Percentiles rank a stretch among this genome's conserved stretches.
Evolutionary conservation across 92 coral and sea anemone species (phyloP).

Genomic region (Porites rus): DNA sequence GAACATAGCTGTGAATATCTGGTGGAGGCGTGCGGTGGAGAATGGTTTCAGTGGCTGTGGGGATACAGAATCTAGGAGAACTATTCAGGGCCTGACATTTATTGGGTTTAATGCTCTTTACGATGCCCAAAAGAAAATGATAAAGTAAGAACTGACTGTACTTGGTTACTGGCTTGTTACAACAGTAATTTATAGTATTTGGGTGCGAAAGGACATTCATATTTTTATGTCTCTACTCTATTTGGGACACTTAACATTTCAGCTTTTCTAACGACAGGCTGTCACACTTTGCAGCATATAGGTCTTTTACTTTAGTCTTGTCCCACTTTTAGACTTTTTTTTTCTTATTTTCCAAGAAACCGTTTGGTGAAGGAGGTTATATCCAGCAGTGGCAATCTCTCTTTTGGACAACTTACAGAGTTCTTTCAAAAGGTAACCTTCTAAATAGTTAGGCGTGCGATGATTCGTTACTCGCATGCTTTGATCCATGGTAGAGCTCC

Average conservation of each 20-base stretch:
- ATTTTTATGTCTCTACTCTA: too few relatives aligned
- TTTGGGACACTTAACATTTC: too few relatives aligned
- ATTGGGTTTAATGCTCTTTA: slow-evolving; percentile 75
- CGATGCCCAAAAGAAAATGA: slow-evolving; percentile 74
- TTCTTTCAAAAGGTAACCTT: slow-evolving; percentile 40
- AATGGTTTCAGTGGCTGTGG: slow-evolving; percentile 66
- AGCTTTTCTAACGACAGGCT: too few relatives aligned
- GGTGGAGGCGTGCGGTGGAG: slow-evolving; percentile 85
- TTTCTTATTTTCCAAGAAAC: slow-evolving; percentile 24
- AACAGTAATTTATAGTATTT: too few relatives aligned
- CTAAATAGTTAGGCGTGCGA: not conserved
- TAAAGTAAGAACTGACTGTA: slow-evolving; percentile 47
- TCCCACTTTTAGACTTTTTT: not conserved
- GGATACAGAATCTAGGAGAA: slow-evolving; percentile 21
- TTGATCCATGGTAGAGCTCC: too few relatives aligned
- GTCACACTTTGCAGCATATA: too few relatives aligned
- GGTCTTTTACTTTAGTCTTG: not conserved
- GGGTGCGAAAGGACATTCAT: too few relatives aligned
- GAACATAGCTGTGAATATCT: slow-evolving; percentile 90
- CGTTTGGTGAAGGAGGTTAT: slow-evolving; percentile 10
- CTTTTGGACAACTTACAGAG: slow-evolving; percentile 32
- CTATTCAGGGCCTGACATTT: slow-evolving; percentile 57
- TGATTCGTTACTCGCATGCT: too few relatives aligned
- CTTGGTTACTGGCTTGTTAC: not conserved
- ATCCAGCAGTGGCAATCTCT: slow-evolving; percentile 25